Conservation (phyloP, 2,797 vertebrate species). For the Botia almorhae region DNA sequence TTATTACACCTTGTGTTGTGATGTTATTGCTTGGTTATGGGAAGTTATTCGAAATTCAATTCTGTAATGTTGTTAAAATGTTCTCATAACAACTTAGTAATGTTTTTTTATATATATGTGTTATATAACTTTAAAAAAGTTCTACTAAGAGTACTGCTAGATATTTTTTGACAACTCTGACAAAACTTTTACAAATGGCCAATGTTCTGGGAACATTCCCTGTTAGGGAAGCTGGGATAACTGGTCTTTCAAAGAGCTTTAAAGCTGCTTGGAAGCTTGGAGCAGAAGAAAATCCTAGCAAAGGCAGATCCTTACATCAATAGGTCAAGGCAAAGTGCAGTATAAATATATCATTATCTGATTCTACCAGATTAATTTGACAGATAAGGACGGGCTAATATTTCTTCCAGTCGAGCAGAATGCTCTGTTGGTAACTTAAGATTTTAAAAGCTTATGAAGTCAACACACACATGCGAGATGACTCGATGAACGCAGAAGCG, state of each 20-base stretch:
- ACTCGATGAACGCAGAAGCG: not conserved
- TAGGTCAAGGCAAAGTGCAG: conserved; percentile 34
- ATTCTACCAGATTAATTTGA: conserved; percentile 31
- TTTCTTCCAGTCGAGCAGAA: not conserved
- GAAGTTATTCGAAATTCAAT: too few relatives aligned
- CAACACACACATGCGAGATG: not conserved
- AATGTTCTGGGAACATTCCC: too few relatives aligned
- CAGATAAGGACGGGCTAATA: conserved; percentile 28
- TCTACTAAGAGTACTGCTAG: too few relatives aligned
- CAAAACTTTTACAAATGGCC: too few relatives aligned
- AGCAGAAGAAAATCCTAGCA: conserved; percentile 31
- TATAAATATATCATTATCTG: conserved; percentile 43
- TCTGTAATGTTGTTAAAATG: too few relatives aligned
- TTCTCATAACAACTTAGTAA: too few relatives aligned
- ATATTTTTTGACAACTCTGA: too few relatives aligned
- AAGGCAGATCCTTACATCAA: conserved; percentile 26
- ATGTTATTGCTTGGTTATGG: too few relatives aligned
- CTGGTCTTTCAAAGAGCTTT: conserved; percentile 10
- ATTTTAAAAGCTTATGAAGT: conserved; percentile 34
- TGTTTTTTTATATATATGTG: too few relatives aligned
- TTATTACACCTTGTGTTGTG: too few relatives aligned
- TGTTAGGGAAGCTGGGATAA: not conserved
- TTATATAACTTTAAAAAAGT: too few relatives aligned
- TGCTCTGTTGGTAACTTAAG: conserved; percentile 30
- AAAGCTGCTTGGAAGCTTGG: too few relatives aligned